phyloP scores from a whole-genome alignment of 2,113 vertebrate genomes.

The Neoarius graeffei region DNA sequence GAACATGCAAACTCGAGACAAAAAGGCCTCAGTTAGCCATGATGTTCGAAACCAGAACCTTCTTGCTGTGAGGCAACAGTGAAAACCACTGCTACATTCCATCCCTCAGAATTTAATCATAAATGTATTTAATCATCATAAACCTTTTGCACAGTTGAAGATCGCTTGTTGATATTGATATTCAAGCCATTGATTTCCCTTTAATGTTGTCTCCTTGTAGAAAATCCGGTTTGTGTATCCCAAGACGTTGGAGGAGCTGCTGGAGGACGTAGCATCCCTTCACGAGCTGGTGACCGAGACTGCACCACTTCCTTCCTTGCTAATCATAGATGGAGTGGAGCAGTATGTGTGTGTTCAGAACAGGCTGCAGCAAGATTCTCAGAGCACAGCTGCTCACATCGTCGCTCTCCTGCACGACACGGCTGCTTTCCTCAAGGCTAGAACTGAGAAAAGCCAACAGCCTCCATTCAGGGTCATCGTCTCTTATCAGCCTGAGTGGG shows the following conservation, averaged over 20 bases:
- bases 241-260: conserved; percentile 66
- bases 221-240: conserved; percentile 75
- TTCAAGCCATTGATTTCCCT: not conserved
- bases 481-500: conserved; percentile 60
- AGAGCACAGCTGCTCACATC: conserved; percentile 61
- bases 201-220: conserved; percentile 50
- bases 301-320: conserved; percentile 61
- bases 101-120: too few relatives aligned
- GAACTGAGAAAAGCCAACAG: not conserved
- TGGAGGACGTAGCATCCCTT: conserved; percentile 69
- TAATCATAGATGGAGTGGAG: conserved; percentile 72
- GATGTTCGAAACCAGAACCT: too few relatives aligned
- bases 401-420: conserved; percentile 72
- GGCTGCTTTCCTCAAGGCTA: conserved; percentile 63
- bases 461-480: conserved; percentile 66
- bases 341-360: conserved; percentile 52
- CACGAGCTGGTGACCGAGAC: conserved; percentile 61
- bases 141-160: too few relatives aligned
- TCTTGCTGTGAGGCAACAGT: too few relatives aligned
- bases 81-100: too few relatives aligned
- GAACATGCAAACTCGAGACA: too few relatives aligned
- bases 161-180: not conserved
- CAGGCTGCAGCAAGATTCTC: conserved; percentile 50
- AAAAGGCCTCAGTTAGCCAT: too few relatives aligned
- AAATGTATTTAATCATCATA: too few relatives aligned